Evolutionary conservation across 2,113 vertebrate genomes (phyloP).

Genomic region (Pituophis catenifer): DNA sequence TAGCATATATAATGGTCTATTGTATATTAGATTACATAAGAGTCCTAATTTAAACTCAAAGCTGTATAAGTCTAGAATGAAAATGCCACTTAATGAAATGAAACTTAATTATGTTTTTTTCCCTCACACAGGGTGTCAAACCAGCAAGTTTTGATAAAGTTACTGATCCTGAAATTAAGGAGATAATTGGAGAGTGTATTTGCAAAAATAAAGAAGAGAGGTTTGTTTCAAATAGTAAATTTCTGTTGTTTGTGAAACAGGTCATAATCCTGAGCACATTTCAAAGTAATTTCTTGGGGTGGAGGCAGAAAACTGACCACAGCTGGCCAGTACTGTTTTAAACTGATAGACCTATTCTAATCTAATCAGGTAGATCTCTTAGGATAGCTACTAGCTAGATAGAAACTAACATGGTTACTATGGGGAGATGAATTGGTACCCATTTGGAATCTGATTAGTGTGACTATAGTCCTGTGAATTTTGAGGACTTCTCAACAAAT

Average conservation of each 20-base stretch:
- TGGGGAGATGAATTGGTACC: neutral
- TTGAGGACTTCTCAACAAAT: neutral
- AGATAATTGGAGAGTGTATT: constrained; percentile 98
- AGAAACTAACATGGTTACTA: neutral
- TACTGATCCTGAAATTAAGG: constrained; percentile 93
- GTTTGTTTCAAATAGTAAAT: constrained; percentile 68
- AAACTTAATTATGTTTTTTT: neutral
- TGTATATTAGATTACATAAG: neutral
- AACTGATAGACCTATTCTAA: neutral
- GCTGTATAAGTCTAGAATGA: neutral
- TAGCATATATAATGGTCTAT: neutral
- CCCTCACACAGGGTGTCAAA: constrained; percentile 85
- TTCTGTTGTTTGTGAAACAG: constrained; percentile 5
- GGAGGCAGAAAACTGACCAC: neutral
- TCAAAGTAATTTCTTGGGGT: neutral
- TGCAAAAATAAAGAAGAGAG: constrained; percentile 94
- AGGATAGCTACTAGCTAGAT: neutral
- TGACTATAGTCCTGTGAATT: neutral
- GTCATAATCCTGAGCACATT: neutral
- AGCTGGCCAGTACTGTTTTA: neutral
- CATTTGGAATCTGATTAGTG: neutral
- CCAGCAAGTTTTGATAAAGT: constrained; percentile 96
- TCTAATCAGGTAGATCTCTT: neutral
- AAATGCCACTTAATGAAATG: no score
- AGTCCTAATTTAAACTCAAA: neutral